Percentiles rank a stretch among this genome's conserved stretches.
Conservation (phyloP, 2,113 vertebrate species). For the cat (Felis catus) region F.catus_Fca126_mat1.0 CM031413.1:104574501-104575000, state of each 20-base stretch:
- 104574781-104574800: not conserved
- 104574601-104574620: not conserved
- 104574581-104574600: not conserved
- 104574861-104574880: not conserved
- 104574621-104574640: not conserved
- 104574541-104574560: not conserved
- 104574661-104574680: not conserved
- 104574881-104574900: not conserved
- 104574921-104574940: not conserved
- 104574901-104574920: not conserved
- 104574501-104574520: not conserved
- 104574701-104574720: not conserved
- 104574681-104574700: not conserved
- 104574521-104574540: not conserved
- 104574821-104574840: not conserved
- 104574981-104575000: not conserved
- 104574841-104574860: not conserved
- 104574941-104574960: not conserved
- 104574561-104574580: not conserved
- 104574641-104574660: slow-evolving; percentile 2
- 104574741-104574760: not conserved
- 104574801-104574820: not conserved
- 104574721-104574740: not conserved
- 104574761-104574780: not conserved
- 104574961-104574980: not conserved